Evolutionary conservation across 1,140 invertebrate genomes (phyloP), one percentile per base, ranked within the genome.

Genomic region (Antheraea pernyi): DNA sequence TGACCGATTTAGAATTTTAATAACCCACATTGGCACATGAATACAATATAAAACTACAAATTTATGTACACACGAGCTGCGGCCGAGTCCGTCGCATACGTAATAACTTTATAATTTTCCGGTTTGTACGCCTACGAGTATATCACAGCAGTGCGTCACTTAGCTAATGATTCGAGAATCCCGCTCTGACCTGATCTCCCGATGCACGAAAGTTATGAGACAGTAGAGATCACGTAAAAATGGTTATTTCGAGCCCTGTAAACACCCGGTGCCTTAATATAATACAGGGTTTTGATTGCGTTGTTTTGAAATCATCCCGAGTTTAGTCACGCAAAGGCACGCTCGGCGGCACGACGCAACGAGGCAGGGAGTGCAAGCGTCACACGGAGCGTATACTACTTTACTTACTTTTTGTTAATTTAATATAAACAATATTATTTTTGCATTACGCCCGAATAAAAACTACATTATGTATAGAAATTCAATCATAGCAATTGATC

Each of bases 111-210:
- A 72, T 74, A 78, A 80, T 80, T 74, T 71, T 67, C 79, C 80
- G 80, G 80, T 78, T 81, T 69, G 69, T 81, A 72, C 81, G 75
- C 77, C 81, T 84, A 85, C 74, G 78, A 82, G 75, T 77, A 86
- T 90, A 90, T 90, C 88, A 90, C 88, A 90, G 88, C 83, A 80
- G 78, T 81, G 75, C 83, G 80, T 78, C 75, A 80, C 79, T 79
- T 83, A 84, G 69, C 82, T 84, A 85, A 83, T 72, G 74, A 74
- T 78, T 78, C 70, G 79, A 79, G 74, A 64, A 13, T 68, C 42
- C 67, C 64, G 46, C 60, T 48, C 46, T 22, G 19, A 30, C 68
- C 18, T 63, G 67, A 64, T 68, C 64, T 18, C 68, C 10, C 18
- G 65, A 65, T 58, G 13, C 48, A 7, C 53, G 62, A 64, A 46